Conservation (phyloP, 30 jellyfish, hydroid and myxozoan species). For the Hydra vulgaris region DNA sequence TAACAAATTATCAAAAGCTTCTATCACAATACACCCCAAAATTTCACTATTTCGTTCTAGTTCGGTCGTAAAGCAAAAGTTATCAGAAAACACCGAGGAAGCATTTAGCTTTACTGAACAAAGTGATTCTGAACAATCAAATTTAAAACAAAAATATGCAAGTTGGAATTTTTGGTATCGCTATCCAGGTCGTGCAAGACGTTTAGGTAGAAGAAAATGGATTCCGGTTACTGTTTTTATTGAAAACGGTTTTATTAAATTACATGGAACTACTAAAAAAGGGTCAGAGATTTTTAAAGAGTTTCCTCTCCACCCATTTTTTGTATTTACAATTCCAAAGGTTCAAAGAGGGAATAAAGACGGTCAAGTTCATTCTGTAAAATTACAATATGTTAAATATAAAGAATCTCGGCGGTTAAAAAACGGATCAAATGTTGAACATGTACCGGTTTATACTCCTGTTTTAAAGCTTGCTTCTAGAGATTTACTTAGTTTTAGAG, state of each 20-base stretch:
- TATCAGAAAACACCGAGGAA: constrained; percentile 5
- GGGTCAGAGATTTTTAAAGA: constrained; percentile 45
- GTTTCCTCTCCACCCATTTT: constrained; percentile 63
- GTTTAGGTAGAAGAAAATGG: constrained; percentile 51
- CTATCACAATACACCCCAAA: constrained; percentile 21
- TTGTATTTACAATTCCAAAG: constrained; percentile 59
- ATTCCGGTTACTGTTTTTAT: constrained; percentile 40
- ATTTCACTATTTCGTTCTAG: constrained; percentile 25
- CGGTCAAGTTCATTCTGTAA: constrained; percentile 58
- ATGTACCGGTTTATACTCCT: constrained; percentile 63
- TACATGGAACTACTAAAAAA: constrained; percentile 21
- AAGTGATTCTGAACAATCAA: too few species aligned
- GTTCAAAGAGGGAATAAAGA: constrained; percentile 38
- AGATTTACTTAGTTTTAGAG: constrained; percentile 31
- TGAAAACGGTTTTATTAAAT: constrained; percentile 32
- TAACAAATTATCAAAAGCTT: constrained; percentile 19
- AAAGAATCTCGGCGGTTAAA: constrained; percentile 46
- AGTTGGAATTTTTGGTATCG: constrained; percentile 69
- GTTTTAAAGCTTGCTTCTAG: constrained; percentile 54
- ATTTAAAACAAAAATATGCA: too few species aligned
- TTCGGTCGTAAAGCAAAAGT: constrained; percentile 8
- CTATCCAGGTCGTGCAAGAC: constrained; percentile 42
- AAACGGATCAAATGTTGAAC: constrained; percentile 42
- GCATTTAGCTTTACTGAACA: background rate
- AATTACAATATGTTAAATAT: constrained; percentile 72